Base-by-base conservation (phyloP, 2,888 invertebrate genomes). In the Nomada flava region DNA sequence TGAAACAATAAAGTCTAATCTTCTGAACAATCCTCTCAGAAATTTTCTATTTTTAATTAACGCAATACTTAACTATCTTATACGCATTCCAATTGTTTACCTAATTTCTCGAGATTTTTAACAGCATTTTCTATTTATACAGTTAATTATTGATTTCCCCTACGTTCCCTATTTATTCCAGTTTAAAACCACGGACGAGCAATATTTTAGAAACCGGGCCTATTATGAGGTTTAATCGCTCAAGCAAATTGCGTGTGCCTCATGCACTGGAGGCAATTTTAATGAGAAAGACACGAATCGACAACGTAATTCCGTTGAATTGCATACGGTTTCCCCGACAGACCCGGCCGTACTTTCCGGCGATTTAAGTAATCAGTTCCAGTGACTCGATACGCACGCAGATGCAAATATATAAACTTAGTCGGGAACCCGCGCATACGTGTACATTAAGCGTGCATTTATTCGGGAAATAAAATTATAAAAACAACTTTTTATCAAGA, bases 341-440 rank as follows among this genome's bases (percentile, higher is more conserved):
- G 29, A 55, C 47, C 53, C 13, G 36, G 18, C 13, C 44, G 29
- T 29, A 57, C 65, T 74, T 78, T 62, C 81, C 69, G 64, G 50
- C 65, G 50, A 74, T 67, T 52, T 44, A 47, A 78, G 62, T 52
- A 74, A 82, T 82, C 74, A 47, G 42, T 52, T 29, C 42, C 77
- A 73, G 59, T 23, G 73, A 59, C 77, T 73, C 64, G 59, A 65
- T 53, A 57, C 42, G 44, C 68, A 26, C 26, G 42, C 57, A 44
- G 60, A 60, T 10, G 20, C 67, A 55, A 44, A 55, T 42, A 7
- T 18, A 26, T 4, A 42, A 36, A 4, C n/a, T 47, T 23, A 23
- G 57, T 65, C 59, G 52, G 70, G 70, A 75, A 59, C 75, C 52
- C 9, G 36, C 70, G 53, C 69, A 7, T 36, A 36, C 36, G 5